Conservation (phyloP, 2,888 invertebrate genomes). For the Aelia acuminata region DNA sequence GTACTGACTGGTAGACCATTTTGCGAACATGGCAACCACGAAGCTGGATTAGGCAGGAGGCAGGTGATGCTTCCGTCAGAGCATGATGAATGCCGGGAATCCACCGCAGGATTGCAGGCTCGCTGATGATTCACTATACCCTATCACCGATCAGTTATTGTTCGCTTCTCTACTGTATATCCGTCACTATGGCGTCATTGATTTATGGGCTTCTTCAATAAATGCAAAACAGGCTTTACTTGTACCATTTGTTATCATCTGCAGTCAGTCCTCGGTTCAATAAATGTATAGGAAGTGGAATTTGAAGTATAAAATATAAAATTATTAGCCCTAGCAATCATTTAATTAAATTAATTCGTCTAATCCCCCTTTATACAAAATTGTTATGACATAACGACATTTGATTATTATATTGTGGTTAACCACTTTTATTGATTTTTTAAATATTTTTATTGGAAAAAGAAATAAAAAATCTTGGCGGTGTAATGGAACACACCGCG, state of each 20-base stretch:
- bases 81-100: not conserved
- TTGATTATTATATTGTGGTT: too few species aligned
- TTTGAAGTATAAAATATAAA: too few species aligned
- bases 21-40: too few species aligned
- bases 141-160: conserved; percentile 21
- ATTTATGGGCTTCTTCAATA: not conserved
- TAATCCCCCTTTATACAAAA: too few species aligned
- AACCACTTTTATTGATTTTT: too few species aligned
- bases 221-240: not conserved
- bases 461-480: too few species aligned
- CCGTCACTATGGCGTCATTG: not conserved
- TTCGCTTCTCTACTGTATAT: not conserved
- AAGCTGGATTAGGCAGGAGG: not conserved
- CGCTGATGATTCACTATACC: not conserved
- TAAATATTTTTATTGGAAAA: too few species aligned
- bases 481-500: too few species aligned
- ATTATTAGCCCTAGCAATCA: too few species aligned
- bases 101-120: not conserved
- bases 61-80: not conserved
- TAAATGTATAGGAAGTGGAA: too few species aligned
- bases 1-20: not conserved
- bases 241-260: not conserved
- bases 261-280: not conserved
- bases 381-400: too few species aligned
- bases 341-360: too few species aligned